Percentiles rank a stretch among this genome's conserved stretches.
phyloP scores from a whole-genome alignment of 2,113 vertebrate genomes.

The Carassius carassius region DNA sequence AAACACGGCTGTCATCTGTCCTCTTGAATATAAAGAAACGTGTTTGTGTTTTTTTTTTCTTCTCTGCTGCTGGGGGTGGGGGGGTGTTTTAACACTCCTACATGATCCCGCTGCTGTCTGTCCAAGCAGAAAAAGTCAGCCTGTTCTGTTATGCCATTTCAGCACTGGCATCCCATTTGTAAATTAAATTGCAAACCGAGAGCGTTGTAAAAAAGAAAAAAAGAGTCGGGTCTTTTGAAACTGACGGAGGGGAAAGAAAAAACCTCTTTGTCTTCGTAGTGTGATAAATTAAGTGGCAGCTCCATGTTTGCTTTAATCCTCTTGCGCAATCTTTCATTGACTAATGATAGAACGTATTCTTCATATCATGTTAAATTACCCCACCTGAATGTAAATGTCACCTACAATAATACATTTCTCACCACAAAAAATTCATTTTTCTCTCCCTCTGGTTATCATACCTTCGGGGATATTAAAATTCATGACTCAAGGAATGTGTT shows the following conservation, averaged over 20 bases:
- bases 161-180: slow-evolving; percentile 74
- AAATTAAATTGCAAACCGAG: slow-evolving; percentile 90
- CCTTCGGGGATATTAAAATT: slow-evolving; percentile 69
- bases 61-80: slow-evolving; percentile 46
- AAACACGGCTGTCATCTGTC: slow-evolving; percentile 82
- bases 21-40: slow-evolving; percentile 82
- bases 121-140: slow-evolving; percentile 53
- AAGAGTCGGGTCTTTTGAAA: slow-evolving; percentile 85
- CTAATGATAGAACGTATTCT: slow-evolving; percentile 82
- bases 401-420: slow-evolving; percentile 75
- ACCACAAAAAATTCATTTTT: slow-evolving; percentile 63
- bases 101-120: slow-evolving; percentile 40
- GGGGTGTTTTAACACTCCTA: slow-evolving; percentile 64
- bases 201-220: slow-evolving; percentile 83
- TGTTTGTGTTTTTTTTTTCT: slow-evolving; percentile 82
- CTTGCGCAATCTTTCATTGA: slow-evolving; percentile 68
- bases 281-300: slow-evolving; percentile 93
- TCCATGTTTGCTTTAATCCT: slow-evolving; percentile 90
- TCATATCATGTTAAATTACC: slow-evolving; percentile 83
- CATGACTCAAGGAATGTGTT: slow-evolving; percentile 51
- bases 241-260: slow-evolving; percentile 81
- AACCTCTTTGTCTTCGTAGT: slow-evolving; percentile 85
- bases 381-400: slow-evolving; percentile 69
- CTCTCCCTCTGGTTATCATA: slow-evolving; percentile 66
- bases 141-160: slow-evolving; percentile 47